A percentile compares a stretch with the other conserved stretches of the same genome.
Conservation (phyloP, 2,797 vertebrate species). For the Sebastes itinus region DNA sequence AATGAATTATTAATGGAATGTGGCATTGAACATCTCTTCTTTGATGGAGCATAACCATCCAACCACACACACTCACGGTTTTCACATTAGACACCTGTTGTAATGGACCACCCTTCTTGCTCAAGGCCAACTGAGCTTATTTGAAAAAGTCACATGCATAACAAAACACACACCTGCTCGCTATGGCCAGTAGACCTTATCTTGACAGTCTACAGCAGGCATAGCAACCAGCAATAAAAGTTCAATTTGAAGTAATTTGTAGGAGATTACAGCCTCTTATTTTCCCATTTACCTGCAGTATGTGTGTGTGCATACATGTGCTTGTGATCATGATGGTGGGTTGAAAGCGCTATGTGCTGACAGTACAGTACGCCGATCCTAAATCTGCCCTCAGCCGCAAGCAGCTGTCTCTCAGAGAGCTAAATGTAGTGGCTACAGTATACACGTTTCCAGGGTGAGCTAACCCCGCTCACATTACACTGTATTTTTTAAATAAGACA, state of each 20-base stretch:
- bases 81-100: conserved; percentile 43
- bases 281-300: background rate
- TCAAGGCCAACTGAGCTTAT: conserved; percentile 6
- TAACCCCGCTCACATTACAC: conserved; percentile 63
- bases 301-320: background rate
- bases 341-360: conserved; percentile 46
- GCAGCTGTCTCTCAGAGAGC: conserved; percentile 64
- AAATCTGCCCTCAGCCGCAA: conserved; percentile 34
- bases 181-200: conserved; percentile 18
- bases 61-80: background rate
- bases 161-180: conserved; percentile 16
- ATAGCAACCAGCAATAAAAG: background rate
- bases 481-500: conserved; percentile 71
- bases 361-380: conserved; percentile 12
- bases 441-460: conserved; percentile 33
- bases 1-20: background rate
- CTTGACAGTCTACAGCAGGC: background rate
- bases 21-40: background rate
- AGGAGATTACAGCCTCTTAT: background rate
- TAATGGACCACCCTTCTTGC: background rate
- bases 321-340: background rate
- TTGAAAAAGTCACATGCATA: conserved; percentile 14
- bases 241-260: background rate
- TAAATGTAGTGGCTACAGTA: conserved; percentile 58
- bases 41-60: background rate